These are phyloP conservation scores for Telenomus remus DNA, from an alignment of 1,140 invertebrate genomes.

Conservation along the genomic window DNA sequence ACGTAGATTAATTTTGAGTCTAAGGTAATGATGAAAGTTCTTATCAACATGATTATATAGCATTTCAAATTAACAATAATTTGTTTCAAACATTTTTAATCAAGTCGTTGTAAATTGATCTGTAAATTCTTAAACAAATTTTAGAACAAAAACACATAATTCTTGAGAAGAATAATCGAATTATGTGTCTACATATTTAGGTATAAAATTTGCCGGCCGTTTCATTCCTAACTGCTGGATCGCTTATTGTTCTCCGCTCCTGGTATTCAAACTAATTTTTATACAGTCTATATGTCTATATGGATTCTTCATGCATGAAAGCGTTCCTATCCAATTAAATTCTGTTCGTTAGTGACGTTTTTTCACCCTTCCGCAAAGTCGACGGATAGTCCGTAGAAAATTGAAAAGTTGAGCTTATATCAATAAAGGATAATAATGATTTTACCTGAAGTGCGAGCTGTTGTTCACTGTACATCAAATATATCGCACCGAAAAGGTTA, in stretches of 20 bases:
- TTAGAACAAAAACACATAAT: no score
- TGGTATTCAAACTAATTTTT: slow-evolving; percentile 38
- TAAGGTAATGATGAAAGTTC: no score
- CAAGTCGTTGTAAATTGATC: no score
- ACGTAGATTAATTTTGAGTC: no score
- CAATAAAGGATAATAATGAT: slow-evolving; percentile 30
- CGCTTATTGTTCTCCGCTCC: slow-evolving; percentile 16
- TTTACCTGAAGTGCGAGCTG: slow-evolving; percentile 23
- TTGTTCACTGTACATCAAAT: neutral
- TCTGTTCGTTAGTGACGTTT: slow-evolving; percentile 18
- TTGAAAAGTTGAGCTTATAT: slow-evolving; percentile 15
- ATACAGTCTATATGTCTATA: slow-evolving; percentile 34
- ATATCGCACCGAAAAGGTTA: no score
- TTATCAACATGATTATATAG: no score
- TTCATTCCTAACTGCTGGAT: slow-evolving; percentile 7
- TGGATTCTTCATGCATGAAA: slow-evolving; percentile 38
- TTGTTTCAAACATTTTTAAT: no score
- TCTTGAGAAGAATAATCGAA: no score
- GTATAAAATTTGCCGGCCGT: neutral
- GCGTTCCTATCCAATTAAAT: slow-evolving; percentile 50
- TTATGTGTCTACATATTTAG: no score
- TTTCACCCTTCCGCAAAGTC: slow-evolving; percentile 13
- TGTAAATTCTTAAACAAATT: no score
- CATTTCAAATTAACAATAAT: no score
- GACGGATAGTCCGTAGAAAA: slow-evolving; percentile 23